These are phyloP conservation scores for Periophthalmus modestus DNA, from an alignment of 2,113 vertebrate species.

Conservation along the genomic window DNA sequence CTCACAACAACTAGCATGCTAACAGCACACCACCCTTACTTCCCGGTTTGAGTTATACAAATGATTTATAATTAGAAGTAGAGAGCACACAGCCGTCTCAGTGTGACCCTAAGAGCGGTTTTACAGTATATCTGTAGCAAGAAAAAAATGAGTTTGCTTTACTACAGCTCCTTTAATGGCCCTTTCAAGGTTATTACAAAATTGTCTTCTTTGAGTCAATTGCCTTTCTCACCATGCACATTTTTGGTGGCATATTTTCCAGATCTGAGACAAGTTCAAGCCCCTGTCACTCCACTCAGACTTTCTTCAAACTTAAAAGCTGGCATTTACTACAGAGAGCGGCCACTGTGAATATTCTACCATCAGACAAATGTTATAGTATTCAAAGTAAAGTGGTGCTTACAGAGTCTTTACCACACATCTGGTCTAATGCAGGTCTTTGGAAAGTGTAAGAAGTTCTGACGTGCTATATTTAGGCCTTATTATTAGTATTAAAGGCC, in stretches of 20 bases:
- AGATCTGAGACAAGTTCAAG: slow-evolving; percentile 38
- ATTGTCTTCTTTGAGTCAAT: background rate
- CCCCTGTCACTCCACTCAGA: slow-evolving; percentile 30
- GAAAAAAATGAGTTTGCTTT: no score
- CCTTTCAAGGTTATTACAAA: slow-evolving; percentile 15
- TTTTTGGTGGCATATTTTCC: slow-evolving; percentile 13
- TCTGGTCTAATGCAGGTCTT: background rate
- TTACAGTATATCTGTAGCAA: no score
- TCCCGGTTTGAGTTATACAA: no score
- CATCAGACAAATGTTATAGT: slow-evolving; percentile 1
- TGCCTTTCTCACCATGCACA: slow-evolving; percentile 14
- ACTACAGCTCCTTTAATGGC: no score
- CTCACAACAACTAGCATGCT: no score
- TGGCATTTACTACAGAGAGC: slow-evolving; percentile 33
- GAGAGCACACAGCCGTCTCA: no score
- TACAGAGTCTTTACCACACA: background rate
- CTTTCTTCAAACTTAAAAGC: slow-evolving; percentile 29
- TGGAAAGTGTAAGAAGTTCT: background rate
- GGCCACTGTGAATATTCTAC: slow-evolving; percentile 7
- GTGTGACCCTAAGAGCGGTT: no score
- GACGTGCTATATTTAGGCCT: background rate
- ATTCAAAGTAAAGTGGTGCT: slow-evolving; percentile 1
- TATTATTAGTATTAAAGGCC: slow-evolving; percentile 1
- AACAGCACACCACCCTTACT: no score
- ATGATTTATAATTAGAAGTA: no score